Evolutionary conservation across 2,113 vertebrate species (phyloP), one percentile per base, ranked within the genome.

Genomic region (Falco punctatus): DNA sequence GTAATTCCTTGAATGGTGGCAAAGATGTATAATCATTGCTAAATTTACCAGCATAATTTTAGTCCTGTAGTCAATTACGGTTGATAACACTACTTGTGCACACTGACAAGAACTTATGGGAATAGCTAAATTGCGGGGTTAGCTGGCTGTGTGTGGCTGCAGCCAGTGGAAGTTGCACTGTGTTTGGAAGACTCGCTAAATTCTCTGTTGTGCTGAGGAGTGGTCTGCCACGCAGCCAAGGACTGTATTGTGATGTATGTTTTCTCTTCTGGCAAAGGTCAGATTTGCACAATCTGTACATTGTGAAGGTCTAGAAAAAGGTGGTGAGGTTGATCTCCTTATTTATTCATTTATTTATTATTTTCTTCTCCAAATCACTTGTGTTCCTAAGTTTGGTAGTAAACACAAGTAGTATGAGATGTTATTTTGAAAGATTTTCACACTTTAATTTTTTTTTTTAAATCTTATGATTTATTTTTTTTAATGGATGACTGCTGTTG

Each of bases 31-130:
- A 91, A 94, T 95, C 88, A 84, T 89, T 87, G 59, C 89, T 94
- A 92, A 96, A 96, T 95, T 92, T 88, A 64, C 92, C 82, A 84
- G 48, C 48, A 30, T 91, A 92, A 92, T 75, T 94, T 75, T 95
- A 86, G 72, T 84, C 24, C 58, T 92, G 21, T 57, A 87, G 81
- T 81, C 78, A 92, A 69, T 97, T 88, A 79, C 15, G 69, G 80
- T 65, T 89, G 89, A 48, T 90, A 92, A 88, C 65, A 24, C 69
- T 86, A 8, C 73, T 79, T 71, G 26, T 64, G 40, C 49, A 61
- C 33, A 3, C 73, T 52, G 78, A 86, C 33, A 57, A 78, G 77
- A 79, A 66, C 66, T 71, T 86, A 40, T 0, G 30, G 64, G 59
- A 78, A 75, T 75, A 48, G 32, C 57, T 27, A 74, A 94, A 91